Percentiles rank a stretch among this genome's conserved stretches.
phyloP scores from a whole-genome alignment of 2,888 invertebrate genomes.

The Sarcophaga carnaria region DNA sequence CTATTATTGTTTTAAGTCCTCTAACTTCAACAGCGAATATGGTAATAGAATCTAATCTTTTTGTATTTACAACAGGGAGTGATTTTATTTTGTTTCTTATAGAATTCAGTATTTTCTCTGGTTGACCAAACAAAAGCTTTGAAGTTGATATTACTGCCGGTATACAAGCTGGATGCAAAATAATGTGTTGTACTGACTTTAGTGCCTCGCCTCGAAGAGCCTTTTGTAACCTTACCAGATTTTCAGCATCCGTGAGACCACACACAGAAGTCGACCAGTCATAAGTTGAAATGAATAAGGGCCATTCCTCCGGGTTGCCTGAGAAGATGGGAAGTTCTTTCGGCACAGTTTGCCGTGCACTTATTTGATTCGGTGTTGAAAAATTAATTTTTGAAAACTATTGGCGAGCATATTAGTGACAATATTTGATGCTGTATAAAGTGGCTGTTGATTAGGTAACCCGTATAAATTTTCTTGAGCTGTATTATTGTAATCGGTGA shows the following conservation, averaged over 20 bases:
- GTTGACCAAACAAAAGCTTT: conserved; percentile 18
- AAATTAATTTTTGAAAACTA: background rate
- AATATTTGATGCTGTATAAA: background rate
- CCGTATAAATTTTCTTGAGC: background rate
- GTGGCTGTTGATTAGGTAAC: background rate
- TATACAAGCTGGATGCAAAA: conserved; percentile 42
- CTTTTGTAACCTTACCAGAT: conserved; percentile 35
- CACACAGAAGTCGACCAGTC: conserved; percentile 48
- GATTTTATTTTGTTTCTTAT: conserved; percentile 23
- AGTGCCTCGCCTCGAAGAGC: conserved; percentile 3
- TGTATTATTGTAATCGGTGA: background rate
- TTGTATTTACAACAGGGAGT: conserved; percentile 32
- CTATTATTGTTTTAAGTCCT: background rate
- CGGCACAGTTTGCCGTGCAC: conserved; percentile 16
- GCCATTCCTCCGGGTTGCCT: conserved; percentile 20
- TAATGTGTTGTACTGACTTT: conserved; percentile 18
- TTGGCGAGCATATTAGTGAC: background rate
- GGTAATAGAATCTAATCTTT: background rate
- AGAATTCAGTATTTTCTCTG: no score
- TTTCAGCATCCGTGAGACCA: conserved; percentile 49
- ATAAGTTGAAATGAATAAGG: conserved; percentile 43
- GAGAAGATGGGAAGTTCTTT: conserved; percentile 14
- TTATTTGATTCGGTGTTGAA: conserved; percentile 2
- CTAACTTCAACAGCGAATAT: background rate
- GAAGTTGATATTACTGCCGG: conserved; percentile 25